These are phyloP conservation scores for Alcis repandata DNA, from an alignment of 2,888 invertebrate species.

Conservation along the genomic window DNA sequence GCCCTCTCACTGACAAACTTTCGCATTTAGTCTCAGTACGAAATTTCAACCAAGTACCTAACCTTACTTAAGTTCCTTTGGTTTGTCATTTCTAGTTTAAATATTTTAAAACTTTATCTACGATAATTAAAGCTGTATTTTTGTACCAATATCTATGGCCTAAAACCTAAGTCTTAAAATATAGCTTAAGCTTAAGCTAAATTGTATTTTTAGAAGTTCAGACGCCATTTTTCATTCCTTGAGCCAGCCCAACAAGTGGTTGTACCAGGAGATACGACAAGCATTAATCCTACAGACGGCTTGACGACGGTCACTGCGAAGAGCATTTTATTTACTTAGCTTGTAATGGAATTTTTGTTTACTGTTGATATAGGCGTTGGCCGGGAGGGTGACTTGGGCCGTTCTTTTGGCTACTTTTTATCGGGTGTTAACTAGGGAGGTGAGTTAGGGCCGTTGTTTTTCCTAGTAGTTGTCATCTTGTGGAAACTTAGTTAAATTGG, in stretches of 20 bases:
- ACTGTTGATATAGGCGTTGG: slow-evolving; percentile 12
- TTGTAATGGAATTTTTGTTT: slow-evolving; percentile 30
- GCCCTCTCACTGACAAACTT: too few species aligned
- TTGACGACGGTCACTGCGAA: slow-evolving; percentile 27
- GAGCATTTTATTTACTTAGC: slow-evolving; percentile 27
- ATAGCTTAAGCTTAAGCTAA: too few species aligned
- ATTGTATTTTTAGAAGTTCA: too few species aligned
- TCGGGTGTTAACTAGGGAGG: slow-evolving; percentile 4
- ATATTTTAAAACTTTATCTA: too few species aligned
- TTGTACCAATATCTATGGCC: too few species aligned
- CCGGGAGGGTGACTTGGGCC: not conserved
- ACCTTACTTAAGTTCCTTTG: too few species aligned
- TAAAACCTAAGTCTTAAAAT: too few species aligned
- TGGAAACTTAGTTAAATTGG: not conserved
- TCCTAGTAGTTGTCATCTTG: not conserved
- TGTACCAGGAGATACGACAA: slow-evolving; percentile 22
- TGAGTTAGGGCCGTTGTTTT: not conserved
- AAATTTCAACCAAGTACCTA: too few species aligned
- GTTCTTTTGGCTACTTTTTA: not conserved
- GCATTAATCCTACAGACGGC: slow-evolving; percentile 22
- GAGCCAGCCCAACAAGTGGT: slow-evolving; percentile 27
- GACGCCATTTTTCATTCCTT: slow-evolving; percentile 8
- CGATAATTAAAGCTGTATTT: too few species aligned
- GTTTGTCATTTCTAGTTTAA: too few species aligned
- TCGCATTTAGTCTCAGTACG: too few species aligned